Conservation (phyloP, 35 echinoderm and acorn worm genomes). For the Acanthaster planci region DNA sequence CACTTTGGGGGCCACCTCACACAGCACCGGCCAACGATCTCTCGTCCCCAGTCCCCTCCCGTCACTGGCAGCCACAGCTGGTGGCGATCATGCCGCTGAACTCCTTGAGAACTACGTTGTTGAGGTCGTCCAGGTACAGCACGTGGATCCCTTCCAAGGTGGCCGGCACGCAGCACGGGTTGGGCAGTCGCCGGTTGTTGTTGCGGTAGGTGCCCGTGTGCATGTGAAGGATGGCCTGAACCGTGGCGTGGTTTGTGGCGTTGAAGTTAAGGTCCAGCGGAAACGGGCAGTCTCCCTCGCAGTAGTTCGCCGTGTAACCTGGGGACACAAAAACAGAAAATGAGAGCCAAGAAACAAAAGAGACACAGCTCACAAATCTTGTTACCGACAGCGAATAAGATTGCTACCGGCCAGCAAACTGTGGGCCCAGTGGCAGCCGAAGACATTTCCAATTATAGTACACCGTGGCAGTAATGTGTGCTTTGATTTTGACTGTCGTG, state of each 20-base stretch:
- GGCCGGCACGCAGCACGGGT: conserved; percentile 89
- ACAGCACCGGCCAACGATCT: too few species aligned
- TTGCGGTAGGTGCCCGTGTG: conserved; percentile 35
- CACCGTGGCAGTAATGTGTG: too few species aligned
- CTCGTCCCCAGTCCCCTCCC: neutral
- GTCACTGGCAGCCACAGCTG: conserved; percentile 87
- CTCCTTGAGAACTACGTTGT: conserved; percentile 92
- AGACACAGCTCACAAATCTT: neutral
- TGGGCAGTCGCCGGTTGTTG: conserved; percentile 55
- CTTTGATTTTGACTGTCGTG: too few species aligned
- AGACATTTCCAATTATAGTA: too few species aligned
- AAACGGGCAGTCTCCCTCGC: conserved; percentile 90
- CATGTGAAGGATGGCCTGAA: conserved; percentile 72
- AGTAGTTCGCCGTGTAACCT: conserved; percentile 93
- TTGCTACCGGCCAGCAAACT: neutral
- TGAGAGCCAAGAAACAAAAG: conserved; percentile 35
- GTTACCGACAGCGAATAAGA: neutral
- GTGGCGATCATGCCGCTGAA: conserved; percentile 94
- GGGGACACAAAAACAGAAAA: neutral
- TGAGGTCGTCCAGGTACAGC: conserved; percentile 73
- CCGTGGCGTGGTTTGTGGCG: conserved; percentile 96
- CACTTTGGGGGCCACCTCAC: too few species aligned
- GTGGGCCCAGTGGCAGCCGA: too few species aligned
- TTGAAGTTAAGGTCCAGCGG: conserved; percentile 92
- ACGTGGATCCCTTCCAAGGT: conserved; percentile 75